Percentiles rank a stretch among this genome's conserved stretches.
Evolutionary conservation across 2,888 invertebrate species (phyloP).

Genomic region (Epistrophe eligans): DNA sequence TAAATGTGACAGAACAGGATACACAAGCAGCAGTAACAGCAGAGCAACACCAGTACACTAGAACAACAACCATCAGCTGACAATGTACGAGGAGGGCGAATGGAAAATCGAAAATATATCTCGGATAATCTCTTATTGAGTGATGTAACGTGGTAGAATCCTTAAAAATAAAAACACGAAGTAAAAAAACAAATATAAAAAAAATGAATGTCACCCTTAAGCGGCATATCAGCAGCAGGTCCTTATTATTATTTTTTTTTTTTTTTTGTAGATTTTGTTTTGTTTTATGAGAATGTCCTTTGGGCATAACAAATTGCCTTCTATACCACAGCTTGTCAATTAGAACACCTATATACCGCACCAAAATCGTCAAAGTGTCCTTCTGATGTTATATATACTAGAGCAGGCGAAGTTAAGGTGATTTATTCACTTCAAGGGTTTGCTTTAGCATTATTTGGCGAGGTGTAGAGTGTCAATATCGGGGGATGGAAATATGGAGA

Average conservation of each 20-base stretch:
- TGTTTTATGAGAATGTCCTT: slow-evolving; percentile 68
- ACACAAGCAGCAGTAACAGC: not conserved
- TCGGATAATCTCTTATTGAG: slow-evolving; percentile 71
- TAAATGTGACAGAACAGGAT: slow-evolving; percentile 54
- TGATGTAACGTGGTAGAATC: slow-evolving; percentile 68
- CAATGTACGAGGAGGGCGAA: not conserved
- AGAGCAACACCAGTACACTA: not conserved
- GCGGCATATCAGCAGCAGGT: slow-evolving; percentile 53
- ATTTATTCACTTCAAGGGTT: slow-evolving; percentile 65
- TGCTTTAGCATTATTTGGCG: slow-evolving; percentile 18
- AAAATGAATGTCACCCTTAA: slow-evolving; percentile 45
- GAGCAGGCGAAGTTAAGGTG: slow-evolving; percentile 33
- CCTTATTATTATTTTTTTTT: no score
- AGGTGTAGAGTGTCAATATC: slow-evolving; percentile 13
- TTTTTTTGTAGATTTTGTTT: slow-evolving; percentile 44
- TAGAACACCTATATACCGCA: slow-evolving; percentile 52
- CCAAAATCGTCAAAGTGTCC: slow-evolving; percentile 35
- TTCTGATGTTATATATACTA: not conserved
- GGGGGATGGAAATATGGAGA: not conserved
- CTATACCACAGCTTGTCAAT: slow-evolving; percentile 59
- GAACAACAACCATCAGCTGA: not conserved
- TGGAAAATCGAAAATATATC: slow-evolving; percentile 64
- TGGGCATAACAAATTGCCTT: slow-evolving; percentile 60
- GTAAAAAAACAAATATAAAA: not conserved
- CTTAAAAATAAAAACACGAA: slow-evolving; percentile 39